These are phyloP conservation scores for Phengaris arion DNA, from an alignment of 2,888 invertebrate genomes.

Conservation along the genomic window DNA sequence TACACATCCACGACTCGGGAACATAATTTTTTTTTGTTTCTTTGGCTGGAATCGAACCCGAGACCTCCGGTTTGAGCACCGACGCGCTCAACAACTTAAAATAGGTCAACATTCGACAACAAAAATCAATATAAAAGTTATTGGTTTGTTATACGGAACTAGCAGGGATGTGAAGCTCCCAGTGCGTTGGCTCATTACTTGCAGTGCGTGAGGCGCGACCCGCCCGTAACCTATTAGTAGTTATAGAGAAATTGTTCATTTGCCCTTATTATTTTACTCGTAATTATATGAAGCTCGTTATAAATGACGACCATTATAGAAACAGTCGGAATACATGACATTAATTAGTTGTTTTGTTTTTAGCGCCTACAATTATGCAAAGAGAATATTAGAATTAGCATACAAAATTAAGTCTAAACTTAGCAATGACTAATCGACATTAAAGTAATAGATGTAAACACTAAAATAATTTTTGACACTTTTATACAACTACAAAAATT, in stretches of 20 bases:
- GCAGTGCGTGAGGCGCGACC: conserved; percentile 43
- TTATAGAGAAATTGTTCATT: conserved; percentile 34
- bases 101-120: conserved; percentile 26
- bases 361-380: conserved; percentile 8
- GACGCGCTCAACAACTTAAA: too few species aligned
- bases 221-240: conserved; percentile 41
- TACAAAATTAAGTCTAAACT: background rate
- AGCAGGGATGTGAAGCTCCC: background rate
- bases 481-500: background rate
- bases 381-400: background rate
- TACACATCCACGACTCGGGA: too few species aligned
- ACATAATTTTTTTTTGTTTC: too few species aligned
- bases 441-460: background rate
- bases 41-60: too few species aligned
- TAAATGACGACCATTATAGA: conserved; percentile 16
- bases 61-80: too few species aligned
- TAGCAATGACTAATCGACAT: background rate
- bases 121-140: background rate
- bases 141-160: conserved; percentile 19
- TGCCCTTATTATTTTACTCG: conserved; percentile 19
- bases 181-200: conserved; percentile 43
- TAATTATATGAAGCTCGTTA: conserved; percentile 17
- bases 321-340: conserved; percentile 12
- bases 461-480: background rate
- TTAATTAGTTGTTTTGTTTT: conserved; percentile 2